phyloP scores from a whole-genome alignment of 2,888 invertebrate genomes.

The Erpobdella octoculata region DNA sequence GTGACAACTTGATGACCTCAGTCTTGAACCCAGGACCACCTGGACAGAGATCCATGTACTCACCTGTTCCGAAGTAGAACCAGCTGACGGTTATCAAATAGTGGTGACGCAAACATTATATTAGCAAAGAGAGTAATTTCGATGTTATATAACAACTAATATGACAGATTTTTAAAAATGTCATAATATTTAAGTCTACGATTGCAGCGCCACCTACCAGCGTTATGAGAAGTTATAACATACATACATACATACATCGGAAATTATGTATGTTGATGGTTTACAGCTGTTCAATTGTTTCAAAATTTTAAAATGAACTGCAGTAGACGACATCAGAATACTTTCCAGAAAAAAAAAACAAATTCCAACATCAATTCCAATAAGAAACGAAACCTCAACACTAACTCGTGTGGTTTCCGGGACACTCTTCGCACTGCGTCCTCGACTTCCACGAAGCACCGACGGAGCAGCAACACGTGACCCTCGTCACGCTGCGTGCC shows the following conservation, averaged over 20 bases:
- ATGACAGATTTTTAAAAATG: not conserved
- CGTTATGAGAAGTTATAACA: not conserved
- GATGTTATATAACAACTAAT: not conserved
- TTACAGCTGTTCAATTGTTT: too few relatives aligned
- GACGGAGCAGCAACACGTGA: slow-evolving; percentile 73
- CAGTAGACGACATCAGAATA: too few relatives aligned
- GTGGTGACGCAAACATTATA: too few relatives aligned
- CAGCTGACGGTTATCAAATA: too few relatives aligned
- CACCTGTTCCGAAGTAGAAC: slow-evolving; percentile 40
- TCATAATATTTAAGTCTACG: not conserved
- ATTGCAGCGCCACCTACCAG: not conserved
- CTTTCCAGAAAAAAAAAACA: too few relatives aligned
- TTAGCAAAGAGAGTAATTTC: too few relatives aligned
- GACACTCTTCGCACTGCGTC: slow-evolving; percentile 66
- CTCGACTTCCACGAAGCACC: slow-evolving; percentile 65
- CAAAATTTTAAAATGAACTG: too few relatives aligned
- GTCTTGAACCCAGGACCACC: slow-evolving; percentile 76
- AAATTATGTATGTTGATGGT: too few relatives aligned
- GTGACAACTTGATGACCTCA: slow-evolving; percentile 61
- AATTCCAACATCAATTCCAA: not conserved
- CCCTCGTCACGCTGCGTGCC: slow-evolving; percentile 68
- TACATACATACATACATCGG: too few relatives aligned
- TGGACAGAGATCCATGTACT: slow-evolving; percentile 70
- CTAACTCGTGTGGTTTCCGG: slow-evolving; percentile 53
- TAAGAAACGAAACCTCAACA: not conserved